Conservation (phyloP, 2,113 vertebrate species). For the Phocoena sinus region DNA sequence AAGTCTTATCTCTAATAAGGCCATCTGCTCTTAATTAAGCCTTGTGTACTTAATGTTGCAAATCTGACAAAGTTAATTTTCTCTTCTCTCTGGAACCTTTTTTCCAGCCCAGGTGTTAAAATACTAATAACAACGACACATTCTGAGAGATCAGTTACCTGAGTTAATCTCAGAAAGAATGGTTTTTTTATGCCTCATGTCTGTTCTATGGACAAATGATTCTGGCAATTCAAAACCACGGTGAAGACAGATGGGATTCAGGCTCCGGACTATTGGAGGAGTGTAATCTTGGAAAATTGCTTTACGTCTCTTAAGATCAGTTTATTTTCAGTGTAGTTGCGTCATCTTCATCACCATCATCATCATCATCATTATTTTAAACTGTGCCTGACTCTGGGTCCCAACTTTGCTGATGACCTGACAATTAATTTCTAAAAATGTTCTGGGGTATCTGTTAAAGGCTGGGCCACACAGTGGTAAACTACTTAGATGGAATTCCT, state of each 20-base stretch:
- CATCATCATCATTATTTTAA: neutral
- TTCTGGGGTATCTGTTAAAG: accelerated
- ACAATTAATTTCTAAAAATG: neutral
- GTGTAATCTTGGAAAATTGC: neutral
- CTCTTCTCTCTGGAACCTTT: neutral
- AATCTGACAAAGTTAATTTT: neutral
- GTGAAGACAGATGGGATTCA: neutral
- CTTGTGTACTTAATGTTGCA: neutral
- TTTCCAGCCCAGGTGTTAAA: neutral
- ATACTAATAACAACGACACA: neutral
- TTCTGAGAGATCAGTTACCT: neutral
- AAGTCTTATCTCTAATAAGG: neutral
- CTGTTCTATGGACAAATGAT: neutral
- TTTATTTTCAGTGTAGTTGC: neutral
- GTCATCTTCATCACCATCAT: too few relatives aligned
- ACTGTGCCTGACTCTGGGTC: neutral
- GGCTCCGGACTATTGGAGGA: neutral
- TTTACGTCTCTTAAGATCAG: neutral
- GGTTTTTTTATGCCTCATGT: neutral
- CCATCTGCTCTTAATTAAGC: neutral
- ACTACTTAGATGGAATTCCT: neutral
- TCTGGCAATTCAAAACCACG: neutral
- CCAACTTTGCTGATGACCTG: neutral
- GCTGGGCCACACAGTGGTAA: accelerated
- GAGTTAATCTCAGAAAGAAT: constrained; percentile 29